A percentile compares a stretch with the other conserved stretches of the same genome.
phyloP scores from a whole-genome alignment of 2,113 vertebrate species.

The Scopus umbretta region DNA sequence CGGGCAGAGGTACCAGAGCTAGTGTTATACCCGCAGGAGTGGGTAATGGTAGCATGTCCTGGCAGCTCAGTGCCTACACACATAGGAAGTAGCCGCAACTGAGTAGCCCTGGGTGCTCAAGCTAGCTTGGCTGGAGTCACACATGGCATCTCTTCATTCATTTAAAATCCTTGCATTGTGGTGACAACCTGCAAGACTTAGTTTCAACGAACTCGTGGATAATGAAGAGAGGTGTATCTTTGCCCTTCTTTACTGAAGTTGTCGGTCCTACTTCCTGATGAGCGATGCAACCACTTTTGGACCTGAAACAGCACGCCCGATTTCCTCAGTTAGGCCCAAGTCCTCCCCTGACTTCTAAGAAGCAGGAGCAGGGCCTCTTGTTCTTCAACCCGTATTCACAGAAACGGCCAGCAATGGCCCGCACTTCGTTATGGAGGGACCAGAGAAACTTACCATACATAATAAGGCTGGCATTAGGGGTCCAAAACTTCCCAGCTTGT shows the following conservation, averaged over 20 bases:
- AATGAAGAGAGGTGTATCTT: neutral
- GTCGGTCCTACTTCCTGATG: neutral
- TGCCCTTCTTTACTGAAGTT: neutral
- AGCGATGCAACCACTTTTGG: accelerated
- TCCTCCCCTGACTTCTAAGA: neutral
- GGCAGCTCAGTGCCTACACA: neutral
- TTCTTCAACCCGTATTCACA: neutral
- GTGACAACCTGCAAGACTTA: neutral
- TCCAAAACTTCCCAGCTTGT: neutral
- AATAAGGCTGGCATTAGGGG: neutral
- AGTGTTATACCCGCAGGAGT: accelerated
- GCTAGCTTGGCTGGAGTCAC: neutral
- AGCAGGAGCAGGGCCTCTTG: neutral
- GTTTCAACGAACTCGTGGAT: neutral
- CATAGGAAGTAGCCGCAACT: neutral
- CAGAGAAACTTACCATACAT: neutral
- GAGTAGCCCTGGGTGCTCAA: neutral
- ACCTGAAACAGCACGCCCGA: neutral
- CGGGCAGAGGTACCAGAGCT: neutral
- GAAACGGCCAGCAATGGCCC: neutral
- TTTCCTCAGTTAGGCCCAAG: neutral
- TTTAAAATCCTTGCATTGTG: neutral
- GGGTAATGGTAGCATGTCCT: neutral
- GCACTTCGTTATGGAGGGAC: neutral
- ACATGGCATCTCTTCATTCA: neutral